These are phyloP conservation scores for Sandelia bainsii DNA, from an alignment of 2,797 vertebrate genomes.

Conservation along the genomic window DNA sequence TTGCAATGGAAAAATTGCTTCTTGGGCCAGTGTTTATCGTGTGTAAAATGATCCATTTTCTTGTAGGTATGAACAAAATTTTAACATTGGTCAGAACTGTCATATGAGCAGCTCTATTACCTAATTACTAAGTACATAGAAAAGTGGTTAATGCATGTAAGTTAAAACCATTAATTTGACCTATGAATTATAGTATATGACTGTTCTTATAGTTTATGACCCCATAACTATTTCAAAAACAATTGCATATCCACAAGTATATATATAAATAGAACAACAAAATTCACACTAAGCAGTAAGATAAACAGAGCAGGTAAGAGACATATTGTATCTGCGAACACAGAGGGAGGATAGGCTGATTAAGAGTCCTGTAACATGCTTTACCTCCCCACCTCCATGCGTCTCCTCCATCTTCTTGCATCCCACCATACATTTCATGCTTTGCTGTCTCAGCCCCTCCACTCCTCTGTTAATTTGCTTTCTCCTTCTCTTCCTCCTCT, in stretches of 20 bases:
- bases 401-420: conserved; percentile 35
- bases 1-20: too few relatives aligned
- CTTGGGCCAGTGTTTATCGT: too few relatives aligned
- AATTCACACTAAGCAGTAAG: neutral
- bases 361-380: conserved; percentile 52
- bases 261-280: conserved; percentile 25
- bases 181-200: too few relatives aligned
- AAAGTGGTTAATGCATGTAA: too few relatives aligned
- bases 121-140: too few relatives aligned
- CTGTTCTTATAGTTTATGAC: neutral
- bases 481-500: conserved; percentile 1
- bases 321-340: conserved; percentile 30
- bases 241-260: conserved; percentile 18
- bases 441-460: conserved; percentile 43
- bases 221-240: conserved; percentile 21
- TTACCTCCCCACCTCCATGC: conserved; percentile 31
- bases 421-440: conserved; percentile 55
- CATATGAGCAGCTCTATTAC: too few relatives aligned
- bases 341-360: conserved; percentile 37
- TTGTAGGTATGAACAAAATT: too few relatives aligned
- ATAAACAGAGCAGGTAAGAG: neutral
- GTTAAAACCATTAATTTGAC: too few relatives aligned
- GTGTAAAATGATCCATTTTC: too few relatives aligned
- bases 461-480: conserved; percentile 51
- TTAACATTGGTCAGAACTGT: too few relatives aligned